Conservation (phyloP, 2,888 invertebrate genomes). For the Drosophila planitibia region DNA sequence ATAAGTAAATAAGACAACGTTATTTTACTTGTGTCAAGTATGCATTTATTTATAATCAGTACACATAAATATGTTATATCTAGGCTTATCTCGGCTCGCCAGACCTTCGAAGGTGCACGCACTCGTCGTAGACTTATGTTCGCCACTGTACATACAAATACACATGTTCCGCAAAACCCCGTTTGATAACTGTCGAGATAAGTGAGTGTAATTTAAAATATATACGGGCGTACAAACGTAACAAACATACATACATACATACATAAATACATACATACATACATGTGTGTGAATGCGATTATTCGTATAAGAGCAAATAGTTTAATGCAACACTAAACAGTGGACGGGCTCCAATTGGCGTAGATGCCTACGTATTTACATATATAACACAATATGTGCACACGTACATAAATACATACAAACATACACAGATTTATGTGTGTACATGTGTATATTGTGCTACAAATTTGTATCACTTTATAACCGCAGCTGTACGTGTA, state of each 20-base stretch:
- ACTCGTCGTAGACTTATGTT: neutral
- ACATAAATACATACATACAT: neutral
- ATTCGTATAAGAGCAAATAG: neutral
- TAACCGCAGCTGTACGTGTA: neutral
- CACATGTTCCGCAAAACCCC: neutral
- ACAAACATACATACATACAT: neutral
- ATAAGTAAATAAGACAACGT: neutral
- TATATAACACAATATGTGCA: neutral
- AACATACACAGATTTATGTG: neutral
- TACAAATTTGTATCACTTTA: neutral
- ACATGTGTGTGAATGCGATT: neutral
- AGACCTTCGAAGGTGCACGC: no score
- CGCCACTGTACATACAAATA: neutral
- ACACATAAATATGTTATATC: neutral
- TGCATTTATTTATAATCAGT: neutral
- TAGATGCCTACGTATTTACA: neutral
- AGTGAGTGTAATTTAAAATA: neutral
- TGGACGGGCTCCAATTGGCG: neutral
- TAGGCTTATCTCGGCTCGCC: neutral
- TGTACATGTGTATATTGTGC: neutral
- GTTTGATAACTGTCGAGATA: slow-evolving; percentile 2
- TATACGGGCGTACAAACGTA: neutral
- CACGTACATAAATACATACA: neutral
- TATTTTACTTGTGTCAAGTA: neutral
- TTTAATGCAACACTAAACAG: neutral